phyloP scores from a whole-genome alignment of 2,113 vertebrate genomes.

The Aegithalos caudatus region DNA sequence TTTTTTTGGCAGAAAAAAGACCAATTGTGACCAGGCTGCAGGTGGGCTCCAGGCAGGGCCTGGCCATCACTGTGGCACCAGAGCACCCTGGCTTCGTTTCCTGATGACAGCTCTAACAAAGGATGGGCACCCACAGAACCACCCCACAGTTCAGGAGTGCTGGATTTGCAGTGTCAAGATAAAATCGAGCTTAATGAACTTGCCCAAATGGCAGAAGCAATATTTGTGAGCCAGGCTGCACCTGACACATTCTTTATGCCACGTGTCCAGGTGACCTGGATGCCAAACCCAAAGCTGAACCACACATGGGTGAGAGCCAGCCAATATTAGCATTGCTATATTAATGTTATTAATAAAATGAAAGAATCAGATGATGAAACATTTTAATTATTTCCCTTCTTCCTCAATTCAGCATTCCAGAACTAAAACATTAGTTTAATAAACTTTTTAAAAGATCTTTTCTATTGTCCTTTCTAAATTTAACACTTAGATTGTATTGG shows the following conservation, averaged over 20 bases:
- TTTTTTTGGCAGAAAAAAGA: not conserved
- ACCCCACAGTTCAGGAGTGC: not conserved
- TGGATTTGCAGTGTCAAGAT: constrained; percentile 5
- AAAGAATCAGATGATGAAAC: constrained; percentile 3
- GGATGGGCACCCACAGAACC: not conserved
- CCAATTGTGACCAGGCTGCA: not conserved
- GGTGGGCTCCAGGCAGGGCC: not conserved
- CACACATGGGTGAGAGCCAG: not conserved
- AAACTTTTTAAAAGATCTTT: rapidly evolving
- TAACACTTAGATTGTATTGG: not conserved
- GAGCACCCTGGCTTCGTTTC: not conserved
- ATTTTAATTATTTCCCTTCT: constrained; percentile 34
- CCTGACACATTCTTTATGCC: not conserved
- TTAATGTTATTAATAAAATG: constrained; percentile 6
- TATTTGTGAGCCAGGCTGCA: not conserved
- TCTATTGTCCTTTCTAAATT: not conserved
- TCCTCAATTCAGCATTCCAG: not conserved
- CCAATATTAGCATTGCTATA: not conserved
- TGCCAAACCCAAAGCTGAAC: not conserved
- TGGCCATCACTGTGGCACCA: not conserved
- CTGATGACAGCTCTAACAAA: not conserved
- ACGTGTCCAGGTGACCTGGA: not conserved
- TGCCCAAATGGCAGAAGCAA: not conserved
- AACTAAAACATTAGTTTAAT: not conserved
- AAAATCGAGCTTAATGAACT: constrained; percentile 6